phyloP scores from a whole-genome alignment of 92 coral and sea anemone genomes.

The Palythoa grandis region DNA sequence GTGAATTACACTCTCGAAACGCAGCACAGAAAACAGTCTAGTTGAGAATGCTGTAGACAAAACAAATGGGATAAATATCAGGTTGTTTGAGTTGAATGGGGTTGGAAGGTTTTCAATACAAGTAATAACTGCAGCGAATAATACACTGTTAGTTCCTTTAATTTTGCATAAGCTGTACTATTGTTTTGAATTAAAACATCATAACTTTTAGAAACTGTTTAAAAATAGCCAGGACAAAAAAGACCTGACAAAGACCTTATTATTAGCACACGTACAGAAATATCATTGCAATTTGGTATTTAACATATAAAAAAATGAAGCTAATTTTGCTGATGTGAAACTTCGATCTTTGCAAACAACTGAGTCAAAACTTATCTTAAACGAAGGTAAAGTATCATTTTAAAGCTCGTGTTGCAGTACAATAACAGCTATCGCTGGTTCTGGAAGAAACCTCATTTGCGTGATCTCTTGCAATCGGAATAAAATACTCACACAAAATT shows the following conservation, averaged over 20 bases:
- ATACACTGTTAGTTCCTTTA: background rate
- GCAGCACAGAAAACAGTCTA: slow-evolving; percentile 92
- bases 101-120: background rate
- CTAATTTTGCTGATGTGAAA: background rate
- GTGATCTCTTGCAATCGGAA: slow-evolving; percentile 5
- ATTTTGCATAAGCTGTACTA: background rate
- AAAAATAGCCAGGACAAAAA: background rate
- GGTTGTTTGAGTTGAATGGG: background rate
- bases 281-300: background rate
- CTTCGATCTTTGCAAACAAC: background rate
- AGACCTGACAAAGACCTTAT: background rate
- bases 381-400: too few species aligned
- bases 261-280: background rate
- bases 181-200: background rate
- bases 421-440: background rate
- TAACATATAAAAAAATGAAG: background rate
- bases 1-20: slow-evolving; percentile 98
- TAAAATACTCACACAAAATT: slow-evolving; percentile 83
- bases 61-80: background rate
- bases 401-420: background rate
- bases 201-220: background rate
- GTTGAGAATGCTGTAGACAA: slow-evolving; percentile 87
- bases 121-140: background rate
- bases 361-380: too few species aligned
- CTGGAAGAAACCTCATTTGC: background rate